These are phyloP conservation scores for Aldabrachelys gigantea DNA, from an alignment of 2,113 vertebrate genomes.

Conservation along the genomic window DNA sequence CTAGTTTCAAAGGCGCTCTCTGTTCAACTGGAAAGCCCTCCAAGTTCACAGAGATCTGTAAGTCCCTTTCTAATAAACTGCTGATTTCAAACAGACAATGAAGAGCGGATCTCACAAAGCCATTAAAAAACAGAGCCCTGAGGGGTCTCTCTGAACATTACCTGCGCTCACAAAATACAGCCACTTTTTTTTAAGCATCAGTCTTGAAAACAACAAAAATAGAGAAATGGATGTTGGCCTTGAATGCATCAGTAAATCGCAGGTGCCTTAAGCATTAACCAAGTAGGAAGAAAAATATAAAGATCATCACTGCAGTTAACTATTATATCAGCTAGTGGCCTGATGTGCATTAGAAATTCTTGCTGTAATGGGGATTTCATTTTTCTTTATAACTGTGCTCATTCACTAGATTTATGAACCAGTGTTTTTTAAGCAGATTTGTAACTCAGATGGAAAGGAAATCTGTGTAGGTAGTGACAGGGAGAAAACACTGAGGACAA, in stretches of 20 bases:
- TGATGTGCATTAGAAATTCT: constrained; percentile 47
- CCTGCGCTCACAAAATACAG: background rate
- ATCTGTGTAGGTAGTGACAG: background rate
- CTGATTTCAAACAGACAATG: background rate
- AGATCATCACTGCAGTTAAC: constrained; percentile 50
- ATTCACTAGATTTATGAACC: constrained; percentile 62
- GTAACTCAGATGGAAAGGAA: background rate
- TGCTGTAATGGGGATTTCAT: constrained; percentile 59
- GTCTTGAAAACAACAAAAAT: constrained; percentile 46
- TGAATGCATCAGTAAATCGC: constrained; percentile 30
- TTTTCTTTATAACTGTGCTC: constrained; percentile 62
- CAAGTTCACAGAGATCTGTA: background rate
- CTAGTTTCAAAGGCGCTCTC: background rate
- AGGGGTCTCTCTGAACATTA: background rate
- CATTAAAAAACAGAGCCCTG: constrained; percentile 36
- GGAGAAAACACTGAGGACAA: background rate
- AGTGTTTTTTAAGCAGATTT: constrained; percentile 41
- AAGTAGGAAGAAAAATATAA: background rate
- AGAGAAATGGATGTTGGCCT: constrained; percentile 33
- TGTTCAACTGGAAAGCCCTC: background rate
- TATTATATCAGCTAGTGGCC: constrained; percentile 54
- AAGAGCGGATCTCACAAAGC: constrained; percentile 34
- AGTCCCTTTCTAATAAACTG: background rate
- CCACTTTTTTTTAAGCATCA: constrained; percentile 34
- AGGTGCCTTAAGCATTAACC: constrained; percentile 41